Percentiles rank a stretch among this genome's conserved stretches.
These are phyloP conservation scores for Tarsius wallacei DNA, from an alignment of 2,797 vertebrate genomes.

Conservation along the genomic window DNA sequence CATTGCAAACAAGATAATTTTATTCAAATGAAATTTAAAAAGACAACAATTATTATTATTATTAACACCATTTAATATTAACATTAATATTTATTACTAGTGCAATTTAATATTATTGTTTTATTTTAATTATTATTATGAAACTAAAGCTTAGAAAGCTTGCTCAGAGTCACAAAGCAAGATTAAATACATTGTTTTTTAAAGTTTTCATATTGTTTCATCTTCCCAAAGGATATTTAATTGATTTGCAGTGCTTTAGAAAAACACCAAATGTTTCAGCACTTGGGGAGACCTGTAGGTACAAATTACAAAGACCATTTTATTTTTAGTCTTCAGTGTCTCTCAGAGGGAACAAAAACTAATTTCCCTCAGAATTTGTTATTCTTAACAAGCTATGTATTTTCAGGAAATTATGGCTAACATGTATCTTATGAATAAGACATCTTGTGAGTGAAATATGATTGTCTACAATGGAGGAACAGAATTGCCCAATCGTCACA, in stretches of 20 bases:
- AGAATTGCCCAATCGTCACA: neutral
- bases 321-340: neutral
- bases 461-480: neutral
- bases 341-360: neutral
- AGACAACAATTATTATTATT: neutral
- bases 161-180: neutral
- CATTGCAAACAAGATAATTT: neutral
- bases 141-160: neutral
- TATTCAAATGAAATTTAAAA: neutral
- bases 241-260: neutral
- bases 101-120: neutral
- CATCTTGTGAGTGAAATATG: neutral
- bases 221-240: neutral
- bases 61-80: neutral
- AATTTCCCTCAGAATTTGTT: neutral
- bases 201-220: neutral
- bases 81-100: neutral
- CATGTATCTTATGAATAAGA: neutral
- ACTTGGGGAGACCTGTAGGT: neutral
- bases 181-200: neutral
- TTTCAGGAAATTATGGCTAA: neutral
- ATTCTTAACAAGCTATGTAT: neutral
- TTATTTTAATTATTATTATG: neutral
- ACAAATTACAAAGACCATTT: neutral
- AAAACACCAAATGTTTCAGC: slow-evolving; percentile 42